Conservation (phyloP, 1,140 invertebrate genomes). For the Uloborus diversus region DNA sequence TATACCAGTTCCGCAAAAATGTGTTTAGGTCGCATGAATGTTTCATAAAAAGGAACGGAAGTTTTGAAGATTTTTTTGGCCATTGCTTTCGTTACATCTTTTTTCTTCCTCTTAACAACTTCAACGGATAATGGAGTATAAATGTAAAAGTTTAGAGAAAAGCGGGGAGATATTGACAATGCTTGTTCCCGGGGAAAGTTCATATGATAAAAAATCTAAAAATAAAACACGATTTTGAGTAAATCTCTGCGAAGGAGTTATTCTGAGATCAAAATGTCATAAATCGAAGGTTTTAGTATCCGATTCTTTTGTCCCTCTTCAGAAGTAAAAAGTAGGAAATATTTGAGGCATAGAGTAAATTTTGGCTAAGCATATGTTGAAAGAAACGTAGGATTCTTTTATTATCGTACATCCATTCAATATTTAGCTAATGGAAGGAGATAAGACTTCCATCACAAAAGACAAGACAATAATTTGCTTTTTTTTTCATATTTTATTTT, state of each 20-base stretch:
- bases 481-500: too few species aligned
- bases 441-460: too few species aligned
- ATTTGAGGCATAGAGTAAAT: background rate
- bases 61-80: background rate
- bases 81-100: background rate
- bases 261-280: conserved; percentile 18
- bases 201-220: background rate
- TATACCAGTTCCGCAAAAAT: too few species aligned
- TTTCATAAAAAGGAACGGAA: conserved; percentile 24
- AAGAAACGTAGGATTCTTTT: too few species aligned
- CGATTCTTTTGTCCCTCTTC: conserved; percentile 5
- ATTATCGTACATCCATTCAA: too few species aligned
- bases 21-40: background rate
- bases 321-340: background rate
- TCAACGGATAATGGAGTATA: conserved; percentile 32
- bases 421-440: too few species aligned
- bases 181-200: background rate
- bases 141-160: conserved; percentile 1
- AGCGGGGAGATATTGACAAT: conserved; percentile 19
- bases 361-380: too few species aligned
- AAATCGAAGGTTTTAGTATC: conserved; percentile 20
- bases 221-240: background rate
- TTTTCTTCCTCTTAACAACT: background rate
- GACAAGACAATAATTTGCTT: too few species aligned
- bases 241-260: background rate